Base-by-base conservation (phyloP, 2,113 vertebrate species). In the Paedocypris sp. region DNA sequence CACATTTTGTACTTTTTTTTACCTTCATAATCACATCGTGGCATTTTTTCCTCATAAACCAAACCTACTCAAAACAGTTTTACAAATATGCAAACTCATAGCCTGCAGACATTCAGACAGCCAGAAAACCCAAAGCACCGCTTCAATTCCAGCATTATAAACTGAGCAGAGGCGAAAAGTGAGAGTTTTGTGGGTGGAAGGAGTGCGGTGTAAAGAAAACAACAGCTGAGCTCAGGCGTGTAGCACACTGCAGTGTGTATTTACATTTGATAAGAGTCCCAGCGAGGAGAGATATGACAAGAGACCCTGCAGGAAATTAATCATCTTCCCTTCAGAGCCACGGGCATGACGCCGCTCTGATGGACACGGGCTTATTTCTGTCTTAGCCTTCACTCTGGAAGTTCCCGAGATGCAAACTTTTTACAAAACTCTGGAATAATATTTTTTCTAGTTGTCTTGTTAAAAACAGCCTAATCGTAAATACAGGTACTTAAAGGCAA, bases 241-340 rank as follows among this genome's bases (percentile, higher is more conserved):
- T 61, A 5, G 38, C 68, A 66, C 39, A 54, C 39, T 75, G 73
- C 67, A 50, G 66, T 56, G 54, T 38, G 25, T 73, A 84, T 83
- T 82, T 80, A 73, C 76, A 82, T 83, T 75, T 70, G 69, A 81
- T 76, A 77, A 75, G 67, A 73, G 50, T 51, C 78, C 59, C 79
- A 74, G 63, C 70, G 60, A 75, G 75, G 73, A 77, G 75, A 77
- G 71, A 77, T 70, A 70, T 62, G 67, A 80, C 65, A 70, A 72
- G 61, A 75, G 26, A 73, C 53, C 66, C 69, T 59, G 74, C 66
- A 63, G 64, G 71, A 73, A 73, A 75, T 78, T 64, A 75, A 75
- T 18, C 38, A 69, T 68, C 48, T 68, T 29, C 49, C 61, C n/a
- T 62, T 65, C 71, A 64, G 59, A 69, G 68, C 66, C 46, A 26